Percentiles rank a stretch among this genome's conserved stretches.
Evolutionary conservation across 1,140 invertebrate species (phyloP).

Genomic region (Eurytemora carolleeae): DNA sequence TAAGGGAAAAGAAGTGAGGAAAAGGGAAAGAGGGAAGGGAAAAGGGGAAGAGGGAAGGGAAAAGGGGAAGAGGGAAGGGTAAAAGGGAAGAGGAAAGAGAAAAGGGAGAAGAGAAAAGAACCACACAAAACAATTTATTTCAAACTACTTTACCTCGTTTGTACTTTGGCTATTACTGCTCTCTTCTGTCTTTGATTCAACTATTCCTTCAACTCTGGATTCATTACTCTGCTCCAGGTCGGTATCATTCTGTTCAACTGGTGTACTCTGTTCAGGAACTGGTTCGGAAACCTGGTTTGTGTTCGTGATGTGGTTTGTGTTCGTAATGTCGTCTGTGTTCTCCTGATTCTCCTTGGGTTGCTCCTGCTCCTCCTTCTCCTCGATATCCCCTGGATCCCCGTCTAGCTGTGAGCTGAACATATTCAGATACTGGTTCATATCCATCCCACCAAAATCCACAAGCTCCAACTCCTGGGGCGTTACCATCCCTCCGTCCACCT

Average conservation of each 20-base stretch:
- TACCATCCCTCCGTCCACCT: conserved; percentile 11
- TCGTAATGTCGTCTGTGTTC: conserved; percentile 17
- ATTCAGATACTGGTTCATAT: background rate
- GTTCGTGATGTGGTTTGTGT: conserved; percentile 15
- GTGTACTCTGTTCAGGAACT: conserved; percentile 13
- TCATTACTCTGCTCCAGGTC: conserved; percentile 2
- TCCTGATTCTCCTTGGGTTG: conserved; percentile 9
- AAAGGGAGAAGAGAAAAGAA: no score
- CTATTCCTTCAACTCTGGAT: conserved; percentile 18
- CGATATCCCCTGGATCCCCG: conserved; percentile 12
- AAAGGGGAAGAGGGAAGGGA: no score
- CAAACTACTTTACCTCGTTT: no score
- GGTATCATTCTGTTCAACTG: conserved; percentile 18
- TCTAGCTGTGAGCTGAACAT: conserved; percentile 10
- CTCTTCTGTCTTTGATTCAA: conserved; percentile 6
- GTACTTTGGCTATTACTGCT: background rate
- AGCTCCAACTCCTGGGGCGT: conserved; percentile 6
- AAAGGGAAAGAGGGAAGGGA: no score
- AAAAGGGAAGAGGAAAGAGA: no score
- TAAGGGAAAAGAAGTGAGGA: no score
- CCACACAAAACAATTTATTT: no score
- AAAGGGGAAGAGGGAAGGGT: no score
- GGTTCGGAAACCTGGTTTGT: conserved; percentile 2
- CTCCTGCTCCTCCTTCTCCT: conserved; percentile 6
- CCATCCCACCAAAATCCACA: background rate